These are phyloP conservation scores for Aplodontia rufa DNA, from an alignment of 2,113 vertebrate genomes.

Conservation along the genomic window DNA sequence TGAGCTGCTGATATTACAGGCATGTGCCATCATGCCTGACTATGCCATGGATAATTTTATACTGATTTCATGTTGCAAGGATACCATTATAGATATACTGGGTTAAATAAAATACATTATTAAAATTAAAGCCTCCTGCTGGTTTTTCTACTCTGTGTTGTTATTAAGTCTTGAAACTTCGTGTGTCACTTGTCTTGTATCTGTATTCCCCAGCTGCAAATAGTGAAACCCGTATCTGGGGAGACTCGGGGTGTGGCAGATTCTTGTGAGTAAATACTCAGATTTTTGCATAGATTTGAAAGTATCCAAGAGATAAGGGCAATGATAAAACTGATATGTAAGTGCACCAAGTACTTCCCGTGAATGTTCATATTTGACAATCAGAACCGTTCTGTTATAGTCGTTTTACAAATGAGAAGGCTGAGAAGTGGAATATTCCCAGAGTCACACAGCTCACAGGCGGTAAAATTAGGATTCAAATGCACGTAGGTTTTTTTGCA, in stretches of 20 bases:
- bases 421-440: background rate
- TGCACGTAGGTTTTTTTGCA: background rate
- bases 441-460: background rate
- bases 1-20: too few species aligned
- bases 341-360: background rate
- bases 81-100: background rate
- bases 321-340: background rate
- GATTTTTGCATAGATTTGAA: accelerated
- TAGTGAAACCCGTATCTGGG: too few species aligned
- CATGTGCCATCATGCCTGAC: too few species aligned
- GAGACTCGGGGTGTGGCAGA: too few species aligned
- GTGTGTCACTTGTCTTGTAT: too few species aligned
- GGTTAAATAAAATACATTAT: background rate
- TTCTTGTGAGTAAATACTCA: background rate
- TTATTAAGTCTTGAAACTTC: too few species aligned
- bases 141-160: too few species aligned
- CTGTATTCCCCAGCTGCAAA: too few species aligned
- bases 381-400: background rate
- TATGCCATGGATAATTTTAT: background rate
- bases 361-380: background rate
- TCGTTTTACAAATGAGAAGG: background rate
- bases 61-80: background rate
- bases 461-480: background rate
- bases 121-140: too few species aligned
- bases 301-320: background rate